phyloP scores from a whole-genome alignment of 2,113 vertebrate species.

The Fulica atra region DNA sequence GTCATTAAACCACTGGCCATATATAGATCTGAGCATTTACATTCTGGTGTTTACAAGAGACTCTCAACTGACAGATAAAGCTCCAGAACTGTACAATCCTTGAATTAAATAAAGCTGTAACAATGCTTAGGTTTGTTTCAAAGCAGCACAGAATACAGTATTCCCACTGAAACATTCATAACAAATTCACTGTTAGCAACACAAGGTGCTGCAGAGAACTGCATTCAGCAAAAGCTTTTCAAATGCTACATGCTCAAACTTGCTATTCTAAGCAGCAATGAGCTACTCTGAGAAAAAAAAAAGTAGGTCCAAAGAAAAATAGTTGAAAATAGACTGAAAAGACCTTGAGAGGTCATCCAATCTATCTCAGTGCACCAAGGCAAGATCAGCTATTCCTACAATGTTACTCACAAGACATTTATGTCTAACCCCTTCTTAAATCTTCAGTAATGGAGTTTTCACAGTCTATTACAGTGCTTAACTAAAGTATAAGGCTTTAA shows the following conservation, averaged over 20 bases:
- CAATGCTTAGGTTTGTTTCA: neutral
- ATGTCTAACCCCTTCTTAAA: neutral
- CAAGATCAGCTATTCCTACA: neutral
- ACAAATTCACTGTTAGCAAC: neutral
- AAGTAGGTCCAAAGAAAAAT: neutral
- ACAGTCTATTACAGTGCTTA: conserved; percentile 15
- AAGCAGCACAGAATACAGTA: neutral
- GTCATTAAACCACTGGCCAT: neutral
- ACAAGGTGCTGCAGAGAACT: rapidly evolving
- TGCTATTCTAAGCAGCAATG: neutral
- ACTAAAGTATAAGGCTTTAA: conserved; percentile 47
- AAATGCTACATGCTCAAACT: neutral
- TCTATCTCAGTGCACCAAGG: neutral
- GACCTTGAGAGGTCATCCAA: neutral
- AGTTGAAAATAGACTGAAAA: neutral
- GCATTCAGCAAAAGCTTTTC: neutral
- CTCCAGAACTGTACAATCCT: rapidly evolving
- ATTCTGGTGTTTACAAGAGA: neutral
- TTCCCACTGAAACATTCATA: neutral
- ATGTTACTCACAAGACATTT: neutral
- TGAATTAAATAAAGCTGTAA: neutral
- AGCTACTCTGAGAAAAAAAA: neutral
- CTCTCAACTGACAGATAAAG: neutral
- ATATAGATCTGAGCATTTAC: neutral
- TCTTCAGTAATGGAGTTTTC: neutral